Percentiles rank a stretch among this genome's conserved stretches.
Evolutionary conservation across 92 coral and sea anemone genomes (phyloP).

Genomic region (Palythoa grandis): DNA sequence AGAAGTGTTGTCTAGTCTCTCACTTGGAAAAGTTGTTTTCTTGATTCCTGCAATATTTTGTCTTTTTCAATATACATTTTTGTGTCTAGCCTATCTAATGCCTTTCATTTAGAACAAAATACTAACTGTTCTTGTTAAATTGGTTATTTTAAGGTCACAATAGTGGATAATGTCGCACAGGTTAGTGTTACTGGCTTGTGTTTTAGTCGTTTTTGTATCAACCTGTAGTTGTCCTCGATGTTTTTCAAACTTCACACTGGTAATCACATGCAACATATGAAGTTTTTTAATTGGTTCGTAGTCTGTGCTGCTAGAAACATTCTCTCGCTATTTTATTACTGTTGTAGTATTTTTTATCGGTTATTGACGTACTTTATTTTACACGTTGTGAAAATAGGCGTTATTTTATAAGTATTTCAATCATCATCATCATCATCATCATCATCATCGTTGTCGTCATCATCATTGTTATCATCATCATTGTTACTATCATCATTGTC

Average conservation of each 20-base stretch:
- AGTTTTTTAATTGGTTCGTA: no score
- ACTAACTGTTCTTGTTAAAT: neutral
- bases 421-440: neutral
- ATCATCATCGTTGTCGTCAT: neutral
- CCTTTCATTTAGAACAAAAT: no score
- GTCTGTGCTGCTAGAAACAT: no score
- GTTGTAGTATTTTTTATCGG: neutral
- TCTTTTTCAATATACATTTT: no score
- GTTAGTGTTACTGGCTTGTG: constrained; percentile 48
- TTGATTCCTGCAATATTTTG: no score
- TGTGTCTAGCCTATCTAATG: no score
- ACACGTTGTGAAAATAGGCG: neutral
- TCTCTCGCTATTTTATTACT: no score
- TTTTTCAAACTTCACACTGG: no score
- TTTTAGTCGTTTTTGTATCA: neutral
- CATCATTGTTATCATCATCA: neutral
- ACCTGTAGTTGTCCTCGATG: no score
- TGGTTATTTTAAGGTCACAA: constrained; percentile 71
- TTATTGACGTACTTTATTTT: neutral
- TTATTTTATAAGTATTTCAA: neutral
- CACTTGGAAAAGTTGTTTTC: no score
- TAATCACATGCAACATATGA: no score
- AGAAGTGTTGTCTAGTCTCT: no score
- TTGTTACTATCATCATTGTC: neutral
- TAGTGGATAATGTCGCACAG: constrained; percentile 91